Base-by-base conservation (phyloP, 2,888 invertebrate species). In the Pyralis farinalis region DNA sequence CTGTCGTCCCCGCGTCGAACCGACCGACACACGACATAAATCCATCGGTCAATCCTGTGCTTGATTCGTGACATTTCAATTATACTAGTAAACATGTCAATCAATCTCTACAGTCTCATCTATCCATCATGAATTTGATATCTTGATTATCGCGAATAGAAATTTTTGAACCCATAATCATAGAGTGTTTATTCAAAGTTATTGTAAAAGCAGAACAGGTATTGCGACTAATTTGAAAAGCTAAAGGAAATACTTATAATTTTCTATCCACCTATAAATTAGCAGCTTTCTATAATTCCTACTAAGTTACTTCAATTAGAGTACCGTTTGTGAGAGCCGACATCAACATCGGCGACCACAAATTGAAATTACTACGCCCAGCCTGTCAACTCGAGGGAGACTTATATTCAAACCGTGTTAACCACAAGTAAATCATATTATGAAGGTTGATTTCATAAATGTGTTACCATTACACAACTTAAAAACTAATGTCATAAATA, bases 41-140 rank as follows among this genome's bases (percentile, higher is more conserved):
- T 80, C 73, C 57, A 56, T 58, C 58, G 47, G 46, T 51, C 64
- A 59, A 52, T 50, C 61, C 62, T 64, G 63, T 56, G 53, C 52
- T 53, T 57, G 50, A 57, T 56, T 75, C 76, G 75, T 81, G 84
- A 81, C 74, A 77, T 61, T 65, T 75, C 77, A 74, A 83, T 83
- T 77, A 77, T 57, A 63, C 59, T 58, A 57, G 61, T 68, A 64
- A 76, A 77, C 69, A 64, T 72, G 72, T 76, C 76, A 76, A 84
- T 84, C 76, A 76, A 75, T 76, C 71, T 66, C 48, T 39, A 47
- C 49, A 48, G 42, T 46, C 36, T 43, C 53, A 58, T 60, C 53
- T 60, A 65, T 68, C 58, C 53, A 61, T 64, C 57, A 55, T 49
- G 27, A 28, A 21, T 46, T 42, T 35, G 32, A 44, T 35, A 30